Conservation (phyloP, 2,797 vertebrate genomes). For the Rhinella marina region DNA sequence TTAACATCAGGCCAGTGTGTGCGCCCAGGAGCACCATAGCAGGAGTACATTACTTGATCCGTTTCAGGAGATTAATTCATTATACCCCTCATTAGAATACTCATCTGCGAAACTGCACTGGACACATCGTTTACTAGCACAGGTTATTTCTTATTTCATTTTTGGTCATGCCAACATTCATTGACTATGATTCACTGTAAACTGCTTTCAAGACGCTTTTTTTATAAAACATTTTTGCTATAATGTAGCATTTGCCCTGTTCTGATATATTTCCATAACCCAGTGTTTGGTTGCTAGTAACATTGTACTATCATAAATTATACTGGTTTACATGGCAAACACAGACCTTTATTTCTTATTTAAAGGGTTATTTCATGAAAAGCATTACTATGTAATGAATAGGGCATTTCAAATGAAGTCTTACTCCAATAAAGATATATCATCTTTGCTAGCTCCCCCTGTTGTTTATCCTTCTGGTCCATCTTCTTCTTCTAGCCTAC, state of each 20-base stretch:
- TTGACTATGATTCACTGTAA: background rate
- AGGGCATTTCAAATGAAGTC: too few relatives aligned
- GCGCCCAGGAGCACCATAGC: constrained; percentile 58
- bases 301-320: too few relatives aligned
- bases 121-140: constrained; percentile 19
- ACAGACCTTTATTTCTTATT: too few relatives aligned
- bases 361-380: too few relatives aligned
- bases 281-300: background rate
- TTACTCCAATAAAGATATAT: too few relatives aligned
- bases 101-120: constrained; percentile 31
- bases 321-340: too few relatives aligned
- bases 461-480: too few relatives aligned
- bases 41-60: constrained; percentile 63
- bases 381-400: too few relatives aligned
- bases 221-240: background rate
- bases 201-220: background rate
- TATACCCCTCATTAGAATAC: constrained; percentile 47
- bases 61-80: constrained; percentile 65
- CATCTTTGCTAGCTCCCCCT: too few relatives aligned
- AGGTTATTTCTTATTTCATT: background rate
- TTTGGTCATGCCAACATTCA: background rate
- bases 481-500: too few relatives aligned
- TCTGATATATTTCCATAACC: too few relatives aligned
- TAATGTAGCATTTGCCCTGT: background rate
- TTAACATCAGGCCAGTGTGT: constrained; percentile 63